These are phyloP conservation scores for Peromyscus polionotus DNA, from an alignment of 2,113 vertebrate species.

Conservation along the genomic window DNA sequence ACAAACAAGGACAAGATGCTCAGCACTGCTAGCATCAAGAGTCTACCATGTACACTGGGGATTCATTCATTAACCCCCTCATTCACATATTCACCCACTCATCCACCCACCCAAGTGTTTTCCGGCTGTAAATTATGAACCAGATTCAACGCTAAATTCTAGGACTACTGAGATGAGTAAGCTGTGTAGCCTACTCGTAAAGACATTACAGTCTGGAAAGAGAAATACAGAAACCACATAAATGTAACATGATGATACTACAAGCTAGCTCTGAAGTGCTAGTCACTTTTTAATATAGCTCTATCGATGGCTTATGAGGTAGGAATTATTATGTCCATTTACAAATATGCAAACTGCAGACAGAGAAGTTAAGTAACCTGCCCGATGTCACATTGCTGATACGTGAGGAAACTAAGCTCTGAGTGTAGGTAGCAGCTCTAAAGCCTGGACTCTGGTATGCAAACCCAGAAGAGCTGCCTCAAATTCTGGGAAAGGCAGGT, in stretches of 20 bases:
- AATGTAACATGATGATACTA: background rate
- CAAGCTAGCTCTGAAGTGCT: background rate
- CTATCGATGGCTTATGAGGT: background rate
- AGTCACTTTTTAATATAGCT: background rate
- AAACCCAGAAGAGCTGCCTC: background rate
- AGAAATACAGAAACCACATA: background rate
- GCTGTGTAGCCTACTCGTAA: background rate
- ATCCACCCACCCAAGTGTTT: background rate
- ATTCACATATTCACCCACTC: conserved; percentile 19
- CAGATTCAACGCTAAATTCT: background rate
- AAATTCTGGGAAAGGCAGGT: background rate
- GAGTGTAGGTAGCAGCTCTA: background rate
- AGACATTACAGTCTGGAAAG: background rate
- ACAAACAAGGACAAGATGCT: background rate
- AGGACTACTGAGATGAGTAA: background rate
- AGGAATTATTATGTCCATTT: background rate
- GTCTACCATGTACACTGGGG: background rate
- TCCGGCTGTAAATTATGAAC: conserved; percentile 26
- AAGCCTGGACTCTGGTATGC: background rate
- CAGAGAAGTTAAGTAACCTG: background rate
- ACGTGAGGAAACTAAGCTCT: background rate
- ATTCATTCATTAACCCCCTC: conserved; percentile 44
- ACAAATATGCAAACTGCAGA: conserved; percentile 24
- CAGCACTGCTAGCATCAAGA: background rate
- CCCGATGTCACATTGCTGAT: background rate